Evolutionary conservation across 2,113 vertebrate genomes (phyloP), one percentile per base, ranked within the genome.

Genomic region (Myocastor coypus): DNA sequence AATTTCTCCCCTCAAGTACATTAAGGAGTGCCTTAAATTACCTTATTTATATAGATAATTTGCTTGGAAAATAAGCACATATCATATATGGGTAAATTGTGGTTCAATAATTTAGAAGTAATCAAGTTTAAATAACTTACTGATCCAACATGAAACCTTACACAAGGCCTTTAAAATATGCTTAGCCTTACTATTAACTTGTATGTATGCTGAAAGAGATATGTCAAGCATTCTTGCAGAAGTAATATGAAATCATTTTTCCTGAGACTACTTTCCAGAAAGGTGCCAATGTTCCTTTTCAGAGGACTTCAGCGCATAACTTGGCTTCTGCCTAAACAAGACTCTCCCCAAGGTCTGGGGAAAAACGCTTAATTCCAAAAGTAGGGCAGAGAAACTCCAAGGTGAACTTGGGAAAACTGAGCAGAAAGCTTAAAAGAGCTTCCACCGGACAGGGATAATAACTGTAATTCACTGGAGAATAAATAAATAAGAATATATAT

Each of bases 21-120:
- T 91, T 97, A 86, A 96, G 50, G 26, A 88, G 90, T 90, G 82
- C 24, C 30, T 97, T 64, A 71, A 42, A 75, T 96, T 95, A 96
- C 91, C 63, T 95, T 94, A 82, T 92, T 96, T 97, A 93, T 46
- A 86, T n/a, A 73, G 81, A 94, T 93, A 91, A 94, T 96, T 97
- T 97, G 34, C 88, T 94, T 91, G 78, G 66, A 28, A 97, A 96
- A 88, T n/a, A 85, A 88, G n/a, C 64, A 83, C 40, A 91, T 83
- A 96, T 55, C 81, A 75, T 77, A 59, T n/a, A 77, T 20, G 94
- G 87, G 89, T 92, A 94, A 96, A 87, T 7, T 86, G 37, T 46
- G 34, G n/a, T 80, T 94, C 17, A 71, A 71, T 93, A 57, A 81
- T 40, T 80, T 61, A 89, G 84, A 91, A 92, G 28, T 28, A 71